Evolutionary conservation across 2,888 invertebrate species (phyloP).

Genomic region (Mongoloraphidia duomilia): DNA sequence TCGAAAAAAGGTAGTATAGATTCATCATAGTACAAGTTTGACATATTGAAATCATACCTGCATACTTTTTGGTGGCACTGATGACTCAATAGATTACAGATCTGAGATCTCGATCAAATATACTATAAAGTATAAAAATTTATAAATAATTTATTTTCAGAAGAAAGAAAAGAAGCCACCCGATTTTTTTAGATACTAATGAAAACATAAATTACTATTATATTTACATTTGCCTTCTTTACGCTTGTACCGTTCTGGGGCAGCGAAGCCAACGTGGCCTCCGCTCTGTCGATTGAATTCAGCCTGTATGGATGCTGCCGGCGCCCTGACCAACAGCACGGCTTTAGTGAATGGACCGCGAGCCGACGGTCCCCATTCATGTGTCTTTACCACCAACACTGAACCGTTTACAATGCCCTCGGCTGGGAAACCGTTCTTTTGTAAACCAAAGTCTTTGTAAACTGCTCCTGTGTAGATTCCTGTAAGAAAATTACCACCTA

Average conservation of each 20-base stretch:
- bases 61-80: too few species aligned
- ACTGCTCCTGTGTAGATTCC: constrained; percentile 65
- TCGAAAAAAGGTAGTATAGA: too few species aligned
- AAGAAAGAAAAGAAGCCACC: too few species aligned
- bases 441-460: constrained; percentile 65
- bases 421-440: constrained; percentile 66
- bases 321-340: constrained; percentile 54
- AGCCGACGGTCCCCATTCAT: constrained; percentile 51
- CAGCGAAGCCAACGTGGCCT: constrained; percentile 67
- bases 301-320: constrained; percentile 57
- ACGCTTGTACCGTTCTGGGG: constrained; percentile 46
- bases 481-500: constrained; percentile 21
- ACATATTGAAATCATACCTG: too few species aligned
- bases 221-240: constrained; percentile 46
- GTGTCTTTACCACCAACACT: constrained; percentile 65
- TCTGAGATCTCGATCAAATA: too few species aligned
- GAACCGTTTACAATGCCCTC: constrained; percentile 63
- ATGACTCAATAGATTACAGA: too few species aligned
- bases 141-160: too few species aligned
- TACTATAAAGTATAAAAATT: too few species aligned
- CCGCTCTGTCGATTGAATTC: constrained; percentile 70
- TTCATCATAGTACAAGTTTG: too few species aligned
- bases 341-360: constrained; percentile 47
- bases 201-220: neutral
- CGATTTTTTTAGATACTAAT: too few species aligned